Base-by-base conservation (phyloP, 2,888 invertebrate species). In the Anoplius nigerrimus region DNA sequence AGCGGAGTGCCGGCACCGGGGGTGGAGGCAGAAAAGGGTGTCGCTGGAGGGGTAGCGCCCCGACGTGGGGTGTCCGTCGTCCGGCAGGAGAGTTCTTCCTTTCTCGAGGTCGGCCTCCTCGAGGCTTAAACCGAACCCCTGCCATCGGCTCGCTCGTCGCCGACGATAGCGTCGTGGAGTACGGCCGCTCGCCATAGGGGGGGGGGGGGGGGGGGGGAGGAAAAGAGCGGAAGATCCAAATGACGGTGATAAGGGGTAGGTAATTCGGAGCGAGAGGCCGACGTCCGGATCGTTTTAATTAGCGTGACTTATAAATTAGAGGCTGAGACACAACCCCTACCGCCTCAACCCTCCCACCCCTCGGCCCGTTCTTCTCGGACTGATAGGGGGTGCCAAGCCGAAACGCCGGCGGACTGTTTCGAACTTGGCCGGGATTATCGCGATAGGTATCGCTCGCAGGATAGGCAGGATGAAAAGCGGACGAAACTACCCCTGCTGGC, bases 51-150 rank as follows among this genome's bases (percentile, higher is more conserved):
- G 65, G 65, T 61, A 54, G 54, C 22, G 45, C 20, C 16, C n/a
- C 22, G 66, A 63, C 65, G 62, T 43, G 69, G 43, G 34, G 56
- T 56, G 34, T 34, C 64, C 42, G 59, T 66, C 69, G 74, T 75
- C 75, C 77, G 74, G 74, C 78, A 62, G 71, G 70, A 62, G 45
- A 57, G 27, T 57, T 59, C 66, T 76, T 78, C 78, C 80, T 77
- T 76, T 79, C 76, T 72, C 66, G 68, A 72, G 74, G 73, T 66
- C 69, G n/a, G 58, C 71, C 54, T 57, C 68, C 48, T 75, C 76
- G 66, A 77, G 74, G 79, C 77, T 82, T 80, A 78, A 80, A 79
- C 67, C 21, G 11, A 21, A 43, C n/a, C 43, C 57, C 56, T 57
- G 63, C 63, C 62, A 53, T 53, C 20, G 57, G 55, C 52, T 51